Evolutionary conservation across 2,797 vertebrate genomes (phyloP).

Genomic region (Threskiornis aethiopicus): DNA sequence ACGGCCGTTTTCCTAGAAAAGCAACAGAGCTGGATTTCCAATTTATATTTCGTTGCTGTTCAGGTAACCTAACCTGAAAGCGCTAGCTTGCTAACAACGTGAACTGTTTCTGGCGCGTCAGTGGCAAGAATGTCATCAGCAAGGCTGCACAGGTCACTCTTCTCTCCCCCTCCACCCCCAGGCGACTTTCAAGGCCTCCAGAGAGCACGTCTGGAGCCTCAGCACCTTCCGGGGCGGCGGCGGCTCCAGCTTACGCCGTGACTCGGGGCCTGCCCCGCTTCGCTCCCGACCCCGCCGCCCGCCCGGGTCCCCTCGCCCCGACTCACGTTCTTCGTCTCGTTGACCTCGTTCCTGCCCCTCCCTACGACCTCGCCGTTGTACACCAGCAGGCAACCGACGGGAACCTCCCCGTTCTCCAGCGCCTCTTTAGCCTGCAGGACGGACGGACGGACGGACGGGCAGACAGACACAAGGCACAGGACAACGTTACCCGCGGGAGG

Average conservation of each 20-base stretch:
- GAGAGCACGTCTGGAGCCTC: accelerated
- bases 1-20: not conserved
- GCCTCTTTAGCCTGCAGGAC: conserved; percentile 84
- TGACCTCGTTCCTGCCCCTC: conserved; percentile 90
- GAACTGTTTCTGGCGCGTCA: not conserved
- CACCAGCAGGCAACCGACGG: conserved; percentile 94
- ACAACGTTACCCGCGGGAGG: not conserved
- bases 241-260: accelerated
- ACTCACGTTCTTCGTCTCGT: conserved; percentile 93
- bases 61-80: not conserved
- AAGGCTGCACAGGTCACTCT: not conserved
- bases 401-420: conserved; percentile 87
- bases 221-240: too few species aligned
- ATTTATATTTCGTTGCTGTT: not conserved
- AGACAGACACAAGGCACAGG: accelerated
- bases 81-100: accelerated
- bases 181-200: not conserved
- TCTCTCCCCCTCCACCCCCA: accelerated
- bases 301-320: not conserved
- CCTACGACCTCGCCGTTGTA: conserved; percentile 81
- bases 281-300: too few species aligned
- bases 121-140: accelerated
- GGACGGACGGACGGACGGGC: not conserved
- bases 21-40: not conserved
- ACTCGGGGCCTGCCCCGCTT: accelerated